These are phyloP conservation scores for Platyrinchus mystaceus DNA, from an alignment of 2,797 vertebrate species.

Conservation along the genomic window DNA sequence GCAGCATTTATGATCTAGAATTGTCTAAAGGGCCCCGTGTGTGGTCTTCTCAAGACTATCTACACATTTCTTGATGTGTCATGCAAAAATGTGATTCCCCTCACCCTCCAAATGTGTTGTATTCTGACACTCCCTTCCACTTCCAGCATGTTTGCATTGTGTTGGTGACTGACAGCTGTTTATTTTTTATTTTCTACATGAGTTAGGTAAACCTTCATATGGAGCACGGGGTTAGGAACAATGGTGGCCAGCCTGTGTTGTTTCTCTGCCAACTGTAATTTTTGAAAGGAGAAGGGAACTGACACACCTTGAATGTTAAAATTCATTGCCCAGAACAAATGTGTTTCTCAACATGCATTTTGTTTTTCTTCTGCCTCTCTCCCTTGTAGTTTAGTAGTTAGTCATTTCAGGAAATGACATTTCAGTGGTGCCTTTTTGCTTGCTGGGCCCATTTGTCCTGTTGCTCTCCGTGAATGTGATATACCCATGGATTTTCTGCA, in stretches of 20 bases:
- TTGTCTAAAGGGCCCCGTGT: background rate
- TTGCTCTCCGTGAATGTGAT: background rate
- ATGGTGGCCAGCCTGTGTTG: background rate
- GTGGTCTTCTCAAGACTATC: background rate
- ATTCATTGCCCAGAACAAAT: background rate
- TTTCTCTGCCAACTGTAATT: constrained; percentile 7
- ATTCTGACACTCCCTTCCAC: background rate
- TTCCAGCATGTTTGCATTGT: background rate
- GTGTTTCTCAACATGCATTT: background rate
- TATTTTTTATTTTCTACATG: background rate
- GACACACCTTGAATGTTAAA: background rate
- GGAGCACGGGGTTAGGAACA: background rate
- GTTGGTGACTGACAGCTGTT: background rate
- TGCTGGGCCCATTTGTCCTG: background rate
- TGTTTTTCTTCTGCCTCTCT: background rate
- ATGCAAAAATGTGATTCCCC: background rate
- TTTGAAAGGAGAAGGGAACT: background rate
- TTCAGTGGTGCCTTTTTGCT: background rate
- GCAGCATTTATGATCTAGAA: background rate
- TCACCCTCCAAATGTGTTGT: background rate
- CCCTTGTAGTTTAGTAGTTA: background rate
- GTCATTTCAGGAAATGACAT: background rate
- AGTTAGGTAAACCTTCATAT: background rate
- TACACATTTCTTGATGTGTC: background rate
- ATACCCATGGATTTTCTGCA: background rate